Conservation (phyloP, 2,888 invertebrate species). For the Axea sp. region DNA sequence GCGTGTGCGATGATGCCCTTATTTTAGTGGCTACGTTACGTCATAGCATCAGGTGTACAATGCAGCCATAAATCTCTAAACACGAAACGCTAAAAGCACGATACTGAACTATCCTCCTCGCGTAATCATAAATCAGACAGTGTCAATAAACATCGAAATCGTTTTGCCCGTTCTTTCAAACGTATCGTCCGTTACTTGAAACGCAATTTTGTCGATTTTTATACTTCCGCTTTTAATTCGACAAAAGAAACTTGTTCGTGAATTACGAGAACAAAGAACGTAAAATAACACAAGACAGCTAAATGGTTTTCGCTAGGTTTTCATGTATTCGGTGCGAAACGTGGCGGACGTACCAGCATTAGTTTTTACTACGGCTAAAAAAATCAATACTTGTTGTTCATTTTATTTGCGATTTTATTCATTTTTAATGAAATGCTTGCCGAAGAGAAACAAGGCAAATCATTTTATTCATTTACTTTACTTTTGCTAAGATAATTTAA, state of each 20-base stretch:
- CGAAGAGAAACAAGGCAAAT: no score
- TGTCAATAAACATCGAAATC: slow-evolving; percentile 39
- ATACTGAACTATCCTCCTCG: slow-evolving; percentile 22
- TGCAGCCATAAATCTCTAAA: slow-evolving; percentile 44
- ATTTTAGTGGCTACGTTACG: slow-evolving; percentile 33
- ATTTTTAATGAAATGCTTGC: slow-evolving; percentile 4
- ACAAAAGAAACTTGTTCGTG: no score
- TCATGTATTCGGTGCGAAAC: slow-evolving; percentile 4
- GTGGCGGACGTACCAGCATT: slow-evolving; percentile 1
- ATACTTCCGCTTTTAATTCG: no score
- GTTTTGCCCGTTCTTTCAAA: no score
- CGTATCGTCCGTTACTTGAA: no score
- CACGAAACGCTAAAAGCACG: slow-evolving; percentile 49
- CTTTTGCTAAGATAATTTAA: no score
- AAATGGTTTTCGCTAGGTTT: no score
- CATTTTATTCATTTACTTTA: no score
- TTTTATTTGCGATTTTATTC: slow-evolving; percentile 1
- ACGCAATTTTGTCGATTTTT: no score
- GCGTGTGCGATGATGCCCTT: slow-evolving; percentile 43
- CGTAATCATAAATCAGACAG: slow-evolving; percentile 33
- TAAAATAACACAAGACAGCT: no score
- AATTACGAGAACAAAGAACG: no score
- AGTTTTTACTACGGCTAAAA: slow-evolving; percentile 4
- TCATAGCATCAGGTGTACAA: slow-evolving; percentile 48
- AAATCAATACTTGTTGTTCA: slow-evolving; percentile 14